Percentiles rank a stretch among this genome's conserved stretches.
Conservation (phyloP, 2,888 invertebrate species). For the Thera obeliscata region DNA sequence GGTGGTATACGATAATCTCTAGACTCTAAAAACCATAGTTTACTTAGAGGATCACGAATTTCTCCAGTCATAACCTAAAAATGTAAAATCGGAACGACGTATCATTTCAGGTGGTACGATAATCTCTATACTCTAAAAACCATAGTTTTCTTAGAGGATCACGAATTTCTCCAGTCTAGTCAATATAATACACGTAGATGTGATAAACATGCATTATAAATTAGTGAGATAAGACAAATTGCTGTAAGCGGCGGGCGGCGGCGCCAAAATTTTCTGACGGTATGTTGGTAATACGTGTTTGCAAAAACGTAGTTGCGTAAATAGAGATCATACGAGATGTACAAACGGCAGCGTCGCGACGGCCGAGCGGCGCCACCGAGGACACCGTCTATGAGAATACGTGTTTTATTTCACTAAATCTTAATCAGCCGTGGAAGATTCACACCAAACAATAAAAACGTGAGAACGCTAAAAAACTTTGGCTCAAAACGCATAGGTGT, state of each 20-base stretch:
- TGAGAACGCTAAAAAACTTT: slow-evolving; percentile 20
- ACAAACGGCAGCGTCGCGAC: slow-evolving; percentile 74
- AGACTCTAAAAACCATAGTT: neutral
- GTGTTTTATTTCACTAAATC: slow-evolving; percentile 52
- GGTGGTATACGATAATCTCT: no score
- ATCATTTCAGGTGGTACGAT: neutral
- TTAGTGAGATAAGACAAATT: slow-evolving; percentile 9
- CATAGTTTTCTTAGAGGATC: neutral
- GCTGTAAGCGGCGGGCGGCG: slow-evolving; percentile 40
- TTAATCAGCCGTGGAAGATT: slow-evolving; percentile 37
- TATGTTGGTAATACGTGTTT: slow-evolving; percentile 58
- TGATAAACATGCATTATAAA: slow-evolving; percentile 6
- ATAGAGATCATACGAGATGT: slow-evolving; percentile 73
- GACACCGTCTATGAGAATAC: slow-evolving; percentile 55
- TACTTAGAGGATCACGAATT: neutral
- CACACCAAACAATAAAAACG: slow-evolving; percentile 20
- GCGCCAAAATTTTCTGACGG: slow-evolving; percentile 55
- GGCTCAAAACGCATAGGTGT: slow-evolving; percentile 13
- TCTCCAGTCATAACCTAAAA: neutral
- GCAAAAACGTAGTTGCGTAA: slow-evolving; percentile 73
- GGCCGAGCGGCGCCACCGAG: slow-evolving; percentile 50
- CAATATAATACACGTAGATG: neutral
- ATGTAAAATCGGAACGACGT: neutral
- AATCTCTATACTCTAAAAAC: neutral
- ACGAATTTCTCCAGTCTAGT: neutral